Evolutionary conservation across 2,113 vertebrate genomes (phyloP).

Genomic region (Petrocephalus zakoni): DNA sequence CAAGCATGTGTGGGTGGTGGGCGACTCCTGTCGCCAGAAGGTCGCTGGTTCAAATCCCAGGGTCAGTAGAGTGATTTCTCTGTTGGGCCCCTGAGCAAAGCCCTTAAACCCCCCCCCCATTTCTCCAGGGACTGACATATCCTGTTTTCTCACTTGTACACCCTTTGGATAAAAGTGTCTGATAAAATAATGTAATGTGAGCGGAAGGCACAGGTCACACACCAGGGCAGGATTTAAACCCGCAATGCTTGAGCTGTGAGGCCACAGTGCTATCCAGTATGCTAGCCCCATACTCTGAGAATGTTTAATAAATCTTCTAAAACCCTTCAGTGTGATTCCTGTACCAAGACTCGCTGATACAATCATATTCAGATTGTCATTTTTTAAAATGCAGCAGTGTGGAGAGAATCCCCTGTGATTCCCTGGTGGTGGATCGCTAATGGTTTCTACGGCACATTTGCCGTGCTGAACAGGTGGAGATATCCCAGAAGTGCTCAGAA

Average conservation of each 20-base stretch:
- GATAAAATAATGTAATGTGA: not conserved
- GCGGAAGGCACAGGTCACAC: not conserved
- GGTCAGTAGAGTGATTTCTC: not conserved
- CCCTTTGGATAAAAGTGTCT: not conserved
- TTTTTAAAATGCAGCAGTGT: not conserved
- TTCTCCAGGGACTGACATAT: not conserved
- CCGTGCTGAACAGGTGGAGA: not conserved
- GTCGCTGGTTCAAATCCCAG: not conserved
- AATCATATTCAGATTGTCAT: not conserved
- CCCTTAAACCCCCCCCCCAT: not conserved
- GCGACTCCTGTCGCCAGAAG: not conserved
- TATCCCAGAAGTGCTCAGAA: not conserved
- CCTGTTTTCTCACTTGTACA: not conserved
- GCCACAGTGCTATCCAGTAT: not conserved
- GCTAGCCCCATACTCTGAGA: not conserved
- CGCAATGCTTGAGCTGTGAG: not conserved
- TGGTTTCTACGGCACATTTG: not conserved
- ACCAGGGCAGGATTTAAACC: not conserved
- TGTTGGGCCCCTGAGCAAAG: not conserved
- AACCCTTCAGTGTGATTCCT: not conserved
- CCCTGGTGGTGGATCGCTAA: not conserved
- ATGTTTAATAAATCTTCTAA: not conserved
- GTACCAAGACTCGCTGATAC: not conserved
- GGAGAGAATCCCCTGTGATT: not conserved
- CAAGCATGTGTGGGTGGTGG: not conserved